A percentile compares a stretch with the other conserved stretches of the same genome.
Conservation (phyloP, 2,888 invertebrate genomes). For the Lapara coniferarum region DNA sequence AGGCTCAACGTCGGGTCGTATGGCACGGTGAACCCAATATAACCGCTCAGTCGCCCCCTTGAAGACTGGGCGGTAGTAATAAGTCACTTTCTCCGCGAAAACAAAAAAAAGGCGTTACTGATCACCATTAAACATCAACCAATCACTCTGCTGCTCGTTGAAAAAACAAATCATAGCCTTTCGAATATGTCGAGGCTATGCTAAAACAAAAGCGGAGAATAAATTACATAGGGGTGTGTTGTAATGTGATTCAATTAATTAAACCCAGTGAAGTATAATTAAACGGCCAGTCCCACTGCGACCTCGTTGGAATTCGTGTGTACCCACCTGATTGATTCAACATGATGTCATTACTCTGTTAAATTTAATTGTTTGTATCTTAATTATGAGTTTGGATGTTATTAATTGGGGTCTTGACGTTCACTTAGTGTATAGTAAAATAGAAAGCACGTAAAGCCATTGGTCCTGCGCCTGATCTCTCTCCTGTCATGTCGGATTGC, state of each 20-base stretch:
- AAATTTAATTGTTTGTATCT: slow-evolving; percentile 3
- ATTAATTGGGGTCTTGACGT: neutral
- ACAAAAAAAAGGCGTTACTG: too few relatives aligned
- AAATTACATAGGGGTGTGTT: slow-evolving; percentile 36
- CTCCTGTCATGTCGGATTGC: too few relatives aligned
- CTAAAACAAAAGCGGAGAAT: slow-evolving; percentile 7
- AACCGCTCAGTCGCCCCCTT: too few relatives aligned
- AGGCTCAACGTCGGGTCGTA: too few relatives aligned
- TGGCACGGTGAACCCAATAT: too few relatives aligned
- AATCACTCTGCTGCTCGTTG: too few relatives aligned
- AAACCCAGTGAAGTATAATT: slow-evolving; percentile 17
- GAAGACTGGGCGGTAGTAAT: too few relatives aligned
- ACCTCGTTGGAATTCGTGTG: slow-evolving; percentile 17
- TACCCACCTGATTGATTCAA: slow-evolving; percentile 1
- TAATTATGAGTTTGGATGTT: neutral
- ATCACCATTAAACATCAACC: too few relatives aligned
- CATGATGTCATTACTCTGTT: slow-evolving; percentile 9
- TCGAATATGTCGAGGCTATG: slow-evolving; percentile 11
- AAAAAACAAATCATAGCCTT: neutral
- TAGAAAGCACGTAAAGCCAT: too few relatives aligned
- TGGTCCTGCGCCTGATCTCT: too few relatives aligned
- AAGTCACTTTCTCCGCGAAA: too few relatives aligned
- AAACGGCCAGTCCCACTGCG: slow-evolving; percentile 12
- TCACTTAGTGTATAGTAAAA: neutral
- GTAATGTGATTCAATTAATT: slow-evolving; percentile 39